phyloP scores from a whole-genome alignment of 2,797 vertebrate genomes.

The Iguana delicatissima region DNA sequence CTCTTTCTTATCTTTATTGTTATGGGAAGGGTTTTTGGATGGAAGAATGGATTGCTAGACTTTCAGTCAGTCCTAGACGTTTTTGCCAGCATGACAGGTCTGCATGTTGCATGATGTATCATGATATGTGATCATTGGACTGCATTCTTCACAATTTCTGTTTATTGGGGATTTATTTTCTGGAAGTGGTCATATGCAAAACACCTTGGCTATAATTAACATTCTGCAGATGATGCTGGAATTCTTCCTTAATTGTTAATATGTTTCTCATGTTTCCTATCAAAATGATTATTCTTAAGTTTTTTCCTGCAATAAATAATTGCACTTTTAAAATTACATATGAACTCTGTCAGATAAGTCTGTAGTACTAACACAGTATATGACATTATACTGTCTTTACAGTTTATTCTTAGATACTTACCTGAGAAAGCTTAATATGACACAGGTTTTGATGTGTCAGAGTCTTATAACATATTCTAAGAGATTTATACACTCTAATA shows the following conservation, averaged over 20 bases:
- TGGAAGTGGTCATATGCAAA: no score
- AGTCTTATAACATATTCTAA: background rate
- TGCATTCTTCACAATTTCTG: background rate
- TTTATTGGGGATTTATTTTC: background rate
- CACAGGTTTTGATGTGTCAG: background rate
- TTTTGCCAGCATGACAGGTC: background rate
- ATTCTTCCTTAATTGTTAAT: background rate
- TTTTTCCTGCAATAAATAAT: background rate
- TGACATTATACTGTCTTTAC: background rate
- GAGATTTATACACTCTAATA: background rate
- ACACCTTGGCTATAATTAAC: background rate
- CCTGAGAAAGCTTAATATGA: background rate
- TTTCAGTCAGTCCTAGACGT: background rate
- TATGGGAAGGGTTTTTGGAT: background rate
- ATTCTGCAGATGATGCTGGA: background rate
- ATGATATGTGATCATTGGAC: background rate
- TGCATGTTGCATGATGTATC: background rate
- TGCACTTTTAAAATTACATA: background rate
- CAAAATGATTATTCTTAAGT: background rate
- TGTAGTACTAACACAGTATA: background rate
- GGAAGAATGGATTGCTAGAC: background rate
- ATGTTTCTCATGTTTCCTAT: background rate
- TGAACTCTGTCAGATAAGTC: background rate
- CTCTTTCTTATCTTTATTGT: background rate
- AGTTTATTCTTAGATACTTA: background rate